Evolutionary conservation across 2,888 invertebrate genomes (phyloP), one percentile per base, ranked within the genome.

Genomic region (Hoplodrina blanda): DNA sequence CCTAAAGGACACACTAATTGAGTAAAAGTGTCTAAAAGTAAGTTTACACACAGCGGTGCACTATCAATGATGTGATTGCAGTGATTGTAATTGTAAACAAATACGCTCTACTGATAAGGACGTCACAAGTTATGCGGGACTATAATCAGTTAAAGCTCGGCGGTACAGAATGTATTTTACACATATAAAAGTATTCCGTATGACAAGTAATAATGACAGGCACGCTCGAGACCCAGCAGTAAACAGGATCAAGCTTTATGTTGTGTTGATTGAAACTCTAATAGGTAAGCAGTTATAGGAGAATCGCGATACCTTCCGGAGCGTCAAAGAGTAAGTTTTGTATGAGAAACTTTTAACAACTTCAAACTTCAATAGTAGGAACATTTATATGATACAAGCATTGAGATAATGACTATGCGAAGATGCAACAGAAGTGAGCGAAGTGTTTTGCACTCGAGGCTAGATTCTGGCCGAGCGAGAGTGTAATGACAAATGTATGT

Each of bases 1-100:
- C n/a, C n/a, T n/a, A 82, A 82, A 84, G 84, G 80, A 83, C 82
- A 77, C 73, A 81, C 78, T 81, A 83, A 85, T 84, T 73, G 69
- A 73, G 61, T 68, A 73, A 73, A 78, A 80, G 76, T 82, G 62
- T 75, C 65, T 77, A 80, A 80, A 78, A 73, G 67, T 66, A 57
- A 60, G 66, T 63, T 78, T 67, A 69, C 69, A 54, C 66, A 62
- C 50, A 53, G 66, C 69, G 78, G 73, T 13, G 46, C 37, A 19
- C 30, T 62, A 69, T 67, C 64, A 60, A n/a, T 59, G 46, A 59
- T 69, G 68, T 33, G 53, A 46, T 46, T 17, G 17, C 17, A 55
- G 68, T 33, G 53, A 46, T 46, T 17, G 17, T 46, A 55, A 70
- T 68, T 79, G 71, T 73, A 69, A 73, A 73, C 69, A 76, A 68